phyloP scores from a whole-genome alignment of 2,797 vertebrate genomes.

The Simalia tracyae region DNA sequence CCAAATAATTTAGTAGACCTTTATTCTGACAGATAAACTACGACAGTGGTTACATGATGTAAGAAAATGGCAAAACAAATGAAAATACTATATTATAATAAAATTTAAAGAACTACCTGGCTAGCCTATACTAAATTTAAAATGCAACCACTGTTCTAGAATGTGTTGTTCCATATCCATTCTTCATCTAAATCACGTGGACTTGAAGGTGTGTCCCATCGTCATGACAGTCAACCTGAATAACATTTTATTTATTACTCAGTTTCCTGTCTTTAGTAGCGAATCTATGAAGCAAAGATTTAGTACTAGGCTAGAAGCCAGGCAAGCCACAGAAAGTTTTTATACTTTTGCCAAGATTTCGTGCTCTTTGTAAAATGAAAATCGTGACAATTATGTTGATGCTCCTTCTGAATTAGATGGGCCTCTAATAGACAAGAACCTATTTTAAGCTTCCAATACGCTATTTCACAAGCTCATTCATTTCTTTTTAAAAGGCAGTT shows the following conservation, averaged over 20 bases:
- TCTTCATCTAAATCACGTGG: not conserved
- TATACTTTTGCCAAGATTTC: slow-evolving; percentile 74
- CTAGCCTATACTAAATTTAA: not conserved
- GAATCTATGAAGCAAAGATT: slow-evolving; percentile 75
- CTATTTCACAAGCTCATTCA: slow-evolving; percentile 74
- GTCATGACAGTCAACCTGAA: slow-evolving; percentile 63
- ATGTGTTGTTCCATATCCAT: not conserved
- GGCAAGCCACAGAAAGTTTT: slow-evolving; percentile 74
- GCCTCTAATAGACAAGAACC: slow-evolving; percentile 69
- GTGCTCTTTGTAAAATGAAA: slow-evolving; percentile 77
- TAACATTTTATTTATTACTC: slow-evolving; percentile 71
- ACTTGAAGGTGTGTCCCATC: slow-evolving; percentile 42
- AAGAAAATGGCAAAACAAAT: not conserved
- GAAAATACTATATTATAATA: not conserved
- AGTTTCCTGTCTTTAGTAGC: slow-evolving; percentile 76
- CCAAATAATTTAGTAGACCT: not conserved
- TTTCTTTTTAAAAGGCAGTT: slow-evolving; percentile 69
- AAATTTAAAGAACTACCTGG: not conserved
- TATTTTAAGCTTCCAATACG: slow-evolving; percentile 66
- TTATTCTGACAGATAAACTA: not conserved
- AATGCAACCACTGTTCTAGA: not conserved
- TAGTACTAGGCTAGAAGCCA: slow-evolving; percentile 74
- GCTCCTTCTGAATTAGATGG: slow-evolving; percentile 76
- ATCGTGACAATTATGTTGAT: slow-evolving; percentile 83
- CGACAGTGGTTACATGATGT: not conserved